Evolutionary conservation across 2,888 invertebrate genomes (phyloP).

Genomic region (Erebia palarica): DNA sequence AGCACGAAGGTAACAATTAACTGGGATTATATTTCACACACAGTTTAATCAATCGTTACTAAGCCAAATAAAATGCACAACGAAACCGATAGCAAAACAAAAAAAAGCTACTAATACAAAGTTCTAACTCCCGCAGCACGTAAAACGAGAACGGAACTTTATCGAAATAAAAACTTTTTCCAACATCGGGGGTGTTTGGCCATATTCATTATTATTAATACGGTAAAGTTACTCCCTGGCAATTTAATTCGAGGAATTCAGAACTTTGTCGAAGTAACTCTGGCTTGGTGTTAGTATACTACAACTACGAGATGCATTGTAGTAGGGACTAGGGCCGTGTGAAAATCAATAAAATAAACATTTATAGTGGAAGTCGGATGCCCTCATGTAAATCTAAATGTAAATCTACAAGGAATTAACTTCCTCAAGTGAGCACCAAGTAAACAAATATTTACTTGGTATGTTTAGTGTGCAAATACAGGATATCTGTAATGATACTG

Average conservation of each 20-base stretch:
- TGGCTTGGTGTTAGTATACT: conserved; percentile 45
- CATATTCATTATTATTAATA: conserved; percentile 76
- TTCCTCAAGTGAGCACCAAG: conserved; percentile 32
- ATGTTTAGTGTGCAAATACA: conserved; percentile 7
- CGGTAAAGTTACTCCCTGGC: conserved; percentile 69
- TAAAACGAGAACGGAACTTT: conserved; percentile 64
- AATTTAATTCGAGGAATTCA: conserved; percentile 63
- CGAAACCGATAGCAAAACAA: conserved; percentile 53
- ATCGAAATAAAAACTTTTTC: conserved; percentile 67
- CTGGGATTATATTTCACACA: conserved; percentile 63
- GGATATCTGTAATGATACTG: conserved; percentile 20
- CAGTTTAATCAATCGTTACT: conserved; percentile 64
- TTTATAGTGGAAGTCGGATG: conserved; percentile 57
- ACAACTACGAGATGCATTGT: conserved; percentile 60
- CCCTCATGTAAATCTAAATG: conserved; percentile 37
- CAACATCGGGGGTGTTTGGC: conserved; percentile 61
- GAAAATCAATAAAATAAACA: conserved; percentile 81
- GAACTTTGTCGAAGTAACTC: conserved; percentile 63
- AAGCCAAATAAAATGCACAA: conserved; percentile 55
- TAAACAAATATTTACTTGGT: conserved; percentile 28
- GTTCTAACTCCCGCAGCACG: conserved; percentile 59
- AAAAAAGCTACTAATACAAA: conserved; percentile 57
- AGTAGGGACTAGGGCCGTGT: conserved; percentile 65
- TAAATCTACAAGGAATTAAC: conserved; percentile 37
- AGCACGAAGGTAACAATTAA: background rate